Percentiles rank a stretch among this genome's conserved stretches.
These are phyloP conservation scores for Halcyon smyrnensis DNA, from an alignment of 2,797 vertebrate species.

Conservation along the genomic window DNA sequence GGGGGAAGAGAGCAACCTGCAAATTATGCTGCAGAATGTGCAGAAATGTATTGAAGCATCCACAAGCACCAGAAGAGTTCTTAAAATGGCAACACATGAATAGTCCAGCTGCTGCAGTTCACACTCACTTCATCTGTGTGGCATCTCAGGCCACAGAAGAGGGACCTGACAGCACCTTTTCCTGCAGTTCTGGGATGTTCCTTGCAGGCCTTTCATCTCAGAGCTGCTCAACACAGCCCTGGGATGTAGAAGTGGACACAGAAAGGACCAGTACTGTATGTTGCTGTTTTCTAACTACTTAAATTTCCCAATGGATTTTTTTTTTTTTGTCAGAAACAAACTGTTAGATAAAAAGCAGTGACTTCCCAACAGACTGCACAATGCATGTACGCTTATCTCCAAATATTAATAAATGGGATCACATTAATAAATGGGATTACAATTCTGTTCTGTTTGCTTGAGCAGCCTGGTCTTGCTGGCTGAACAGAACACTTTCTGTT, in stretches of 20 bases:
- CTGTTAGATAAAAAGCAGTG: not conserved
- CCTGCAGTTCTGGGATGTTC: not conserved
- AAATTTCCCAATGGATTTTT: not conserved
- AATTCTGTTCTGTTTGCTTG: not conserved
- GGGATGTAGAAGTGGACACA: not conserved
- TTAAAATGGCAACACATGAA: not conserved
- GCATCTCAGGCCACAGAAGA: not conserved
- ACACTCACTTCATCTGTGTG: no score
- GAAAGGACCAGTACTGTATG: not conserved
- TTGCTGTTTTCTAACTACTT: not conserved
- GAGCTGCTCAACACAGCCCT: not conserved
- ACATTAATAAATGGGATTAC: not conserved
- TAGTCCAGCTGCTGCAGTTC: not conserved
- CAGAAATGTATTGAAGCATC: not conserved
- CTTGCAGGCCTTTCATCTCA: not conserved
- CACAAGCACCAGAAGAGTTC: not conserved
- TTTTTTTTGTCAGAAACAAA: not conserved
- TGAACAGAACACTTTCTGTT: rapidly evolving
- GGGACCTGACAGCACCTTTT: not conserved
- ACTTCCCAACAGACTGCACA: not conserved
- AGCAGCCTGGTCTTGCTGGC: not conserved
- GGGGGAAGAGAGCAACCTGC: not conserved
- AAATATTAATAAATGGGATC: not conserved
- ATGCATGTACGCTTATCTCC: rapidly evolving
- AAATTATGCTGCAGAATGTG: not conserved